phyloP scores from a whole-genome alignment of 2,797 vertebrate genomes.

The Podarcis lilfordi region DNA sequence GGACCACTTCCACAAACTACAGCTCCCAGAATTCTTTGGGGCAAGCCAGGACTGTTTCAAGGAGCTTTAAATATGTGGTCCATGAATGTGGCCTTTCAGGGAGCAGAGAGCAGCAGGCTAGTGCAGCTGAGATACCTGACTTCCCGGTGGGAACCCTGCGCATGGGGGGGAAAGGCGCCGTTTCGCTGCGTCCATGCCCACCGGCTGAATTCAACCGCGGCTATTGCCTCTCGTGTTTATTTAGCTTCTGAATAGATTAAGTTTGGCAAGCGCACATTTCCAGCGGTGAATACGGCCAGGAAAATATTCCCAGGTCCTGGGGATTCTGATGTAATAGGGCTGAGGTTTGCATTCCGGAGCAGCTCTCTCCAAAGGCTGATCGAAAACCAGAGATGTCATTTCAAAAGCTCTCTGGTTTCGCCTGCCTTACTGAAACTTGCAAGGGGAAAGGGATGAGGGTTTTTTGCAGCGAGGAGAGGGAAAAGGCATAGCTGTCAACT shows the following conservation, averaged over 20 bases:
- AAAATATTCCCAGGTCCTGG: conserved; percentile 57
- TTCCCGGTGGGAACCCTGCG: not conserved
- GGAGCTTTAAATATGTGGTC: too few relatives aligned
- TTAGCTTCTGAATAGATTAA: conserved; percentile 40
- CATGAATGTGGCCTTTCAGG: too few relatives aligned
- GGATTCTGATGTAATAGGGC: conserved; percentile 69
- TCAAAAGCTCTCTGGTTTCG: not conserved
- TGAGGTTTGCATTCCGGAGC: conserved; percentile 67
- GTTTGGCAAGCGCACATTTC: conserved; percentile 43
- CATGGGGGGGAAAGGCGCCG: not conserved
- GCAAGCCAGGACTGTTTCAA: too few relatives aligned
- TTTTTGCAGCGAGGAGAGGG: not conserved
- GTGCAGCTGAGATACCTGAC: not conserved
- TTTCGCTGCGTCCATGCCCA: not conserved
- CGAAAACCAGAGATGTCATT: conserved; percentile 64
- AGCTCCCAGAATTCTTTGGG: too few relatives aligned
- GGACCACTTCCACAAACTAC: too few relatives aligned
- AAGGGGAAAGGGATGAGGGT: not conserved
- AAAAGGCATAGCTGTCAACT: too few relatives aligned
- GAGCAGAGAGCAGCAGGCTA: too few relatives aligned
- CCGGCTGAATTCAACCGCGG: conserved; percentile 10
- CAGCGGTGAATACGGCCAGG: conserved; percentile 47
- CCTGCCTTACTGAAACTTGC: conserved; percentile 37
- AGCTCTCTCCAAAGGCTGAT: conserved; percentile 38
- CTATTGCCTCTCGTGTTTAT: conserved; percentile 17